phyloP scores from a whole-genome alignment of 2,113 vertebrate species.

The Bos javanicus region DNA sequence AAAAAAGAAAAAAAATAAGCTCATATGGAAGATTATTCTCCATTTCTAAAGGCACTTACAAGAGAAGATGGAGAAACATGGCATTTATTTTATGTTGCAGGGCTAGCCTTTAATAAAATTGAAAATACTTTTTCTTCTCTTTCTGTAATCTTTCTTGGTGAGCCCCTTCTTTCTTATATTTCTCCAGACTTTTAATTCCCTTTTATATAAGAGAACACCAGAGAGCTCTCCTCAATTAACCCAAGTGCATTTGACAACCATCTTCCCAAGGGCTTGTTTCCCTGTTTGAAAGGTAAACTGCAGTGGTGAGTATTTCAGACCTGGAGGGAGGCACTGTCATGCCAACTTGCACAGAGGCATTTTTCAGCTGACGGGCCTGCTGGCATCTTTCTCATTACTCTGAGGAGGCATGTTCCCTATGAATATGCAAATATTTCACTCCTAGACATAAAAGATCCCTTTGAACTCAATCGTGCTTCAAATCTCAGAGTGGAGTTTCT shows the following conservation, averaged over 20 bases:
- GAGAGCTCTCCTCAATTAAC: background rate
- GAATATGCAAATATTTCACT: background rate
- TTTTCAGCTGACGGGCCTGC: background rate
- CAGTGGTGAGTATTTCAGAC: background rate
- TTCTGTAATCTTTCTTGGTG: constrained; percentile 16
- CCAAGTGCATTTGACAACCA: background rate
- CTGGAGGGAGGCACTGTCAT: background rate
- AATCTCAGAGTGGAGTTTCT: background rate
- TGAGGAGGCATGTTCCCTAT: background rate
- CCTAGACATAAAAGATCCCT: background rate
- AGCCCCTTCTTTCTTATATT: background rate
- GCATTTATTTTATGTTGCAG: background rate
- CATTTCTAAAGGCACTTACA: constrained; percentile 22
- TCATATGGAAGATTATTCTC: constrained; percentile 16
- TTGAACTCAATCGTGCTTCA: background rate
- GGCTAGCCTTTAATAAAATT: constrained; percentile 4
- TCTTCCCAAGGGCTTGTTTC: background rate
- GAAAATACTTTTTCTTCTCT: background rate
- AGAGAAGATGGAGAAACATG: background rate
- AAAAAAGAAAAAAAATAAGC: background rate
- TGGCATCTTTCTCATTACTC: background rate
- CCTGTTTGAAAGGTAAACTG: background rate
- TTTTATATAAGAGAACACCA: background rate
- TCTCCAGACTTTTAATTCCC: background rate
- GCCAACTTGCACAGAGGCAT: background rate